phyloP scores from a whole-genome alignment of 2,797 vertebrate genomes.

The Hephaestus fuliginosus region DNA sequence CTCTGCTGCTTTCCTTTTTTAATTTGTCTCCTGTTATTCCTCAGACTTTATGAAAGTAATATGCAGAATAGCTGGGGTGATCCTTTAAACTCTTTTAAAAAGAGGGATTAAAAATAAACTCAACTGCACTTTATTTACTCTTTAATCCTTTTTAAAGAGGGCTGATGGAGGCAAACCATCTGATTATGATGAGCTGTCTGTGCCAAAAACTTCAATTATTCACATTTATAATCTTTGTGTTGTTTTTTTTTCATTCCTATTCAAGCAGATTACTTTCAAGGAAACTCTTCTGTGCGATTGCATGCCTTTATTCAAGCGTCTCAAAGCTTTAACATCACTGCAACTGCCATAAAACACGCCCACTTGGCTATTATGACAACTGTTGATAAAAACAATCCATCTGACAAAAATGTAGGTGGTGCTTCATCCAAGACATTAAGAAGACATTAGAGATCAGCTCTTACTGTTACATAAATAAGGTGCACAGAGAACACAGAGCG shows the following conservation, averaged over 20 bases:
- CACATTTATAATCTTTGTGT: background rate
- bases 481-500: conserved; percentile 1
- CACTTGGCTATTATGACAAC: background rate
- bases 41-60: background rate
- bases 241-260: background rate
- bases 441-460: background rate
- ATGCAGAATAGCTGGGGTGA: background rate
- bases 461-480: conserved; percentile 40
- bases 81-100: too few relatives aligned
- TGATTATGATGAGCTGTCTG: background rate
- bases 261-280: background rate
- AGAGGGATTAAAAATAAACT: background rate
- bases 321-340: background rate
- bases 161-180: background rate
- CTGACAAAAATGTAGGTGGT: conserved; percentile 14
- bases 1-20: background rate
- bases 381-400: background rate
- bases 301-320: background rate
- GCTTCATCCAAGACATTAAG: background rate
- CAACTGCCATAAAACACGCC: background rate
- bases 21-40: background rate
- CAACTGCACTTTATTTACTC: background rate
- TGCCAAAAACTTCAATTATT: background rate
- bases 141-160: background rate
- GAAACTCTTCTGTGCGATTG: background rate